A percentile compares a stretch with the other conserved stretches of the same genome.
These are phyloP conservation scores for Euphonia xanthogaster DNA, from an alignment of 2,797 vertebrate species.

Conservation along the genomic window DNA sequence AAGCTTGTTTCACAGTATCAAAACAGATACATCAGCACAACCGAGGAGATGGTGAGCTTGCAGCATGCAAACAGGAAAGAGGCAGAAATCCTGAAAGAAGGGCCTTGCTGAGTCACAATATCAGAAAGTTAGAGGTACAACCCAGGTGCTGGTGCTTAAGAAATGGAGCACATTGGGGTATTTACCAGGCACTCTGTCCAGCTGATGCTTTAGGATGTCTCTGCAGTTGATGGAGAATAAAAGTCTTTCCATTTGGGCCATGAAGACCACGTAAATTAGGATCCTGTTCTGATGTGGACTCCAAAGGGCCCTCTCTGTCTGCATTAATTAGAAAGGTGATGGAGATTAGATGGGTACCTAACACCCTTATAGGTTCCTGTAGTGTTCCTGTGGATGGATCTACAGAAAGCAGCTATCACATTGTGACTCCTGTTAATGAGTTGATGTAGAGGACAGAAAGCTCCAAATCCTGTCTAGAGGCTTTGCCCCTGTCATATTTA, in stretches of 20 bases:
- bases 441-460: not conserved
- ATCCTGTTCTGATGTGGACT: not conserved
- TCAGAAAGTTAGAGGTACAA: not conserved
- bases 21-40: not conserved
- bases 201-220: not conserved
- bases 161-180: not conserved
- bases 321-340: not conserved
- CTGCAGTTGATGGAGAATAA: not conserved
- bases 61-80: not conserved
- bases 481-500: not conserved
- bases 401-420: not conserved
- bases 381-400: not conserved
- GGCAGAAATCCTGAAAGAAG: not conserved
- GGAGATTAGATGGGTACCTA: not conserved
- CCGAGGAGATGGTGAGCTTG: not conserved
- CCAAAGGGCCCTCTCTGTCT: not conserved
- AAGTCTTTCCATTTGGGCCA: not conserved
- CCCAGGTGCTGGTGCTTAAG: not conserved
- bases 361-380: fast-evolving
- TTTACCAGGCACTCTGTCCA: not conserved
- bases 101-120: not conserved
- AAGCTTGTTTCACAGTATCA: not conserved
- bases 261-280: not conserved
- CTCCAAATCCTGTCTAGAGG: not conserved
- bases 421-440: not conserved